Conservation (phyloP, 2,113 vertebrate genomes). For the Pseudorhombus dupliciocellatus region DNA sequence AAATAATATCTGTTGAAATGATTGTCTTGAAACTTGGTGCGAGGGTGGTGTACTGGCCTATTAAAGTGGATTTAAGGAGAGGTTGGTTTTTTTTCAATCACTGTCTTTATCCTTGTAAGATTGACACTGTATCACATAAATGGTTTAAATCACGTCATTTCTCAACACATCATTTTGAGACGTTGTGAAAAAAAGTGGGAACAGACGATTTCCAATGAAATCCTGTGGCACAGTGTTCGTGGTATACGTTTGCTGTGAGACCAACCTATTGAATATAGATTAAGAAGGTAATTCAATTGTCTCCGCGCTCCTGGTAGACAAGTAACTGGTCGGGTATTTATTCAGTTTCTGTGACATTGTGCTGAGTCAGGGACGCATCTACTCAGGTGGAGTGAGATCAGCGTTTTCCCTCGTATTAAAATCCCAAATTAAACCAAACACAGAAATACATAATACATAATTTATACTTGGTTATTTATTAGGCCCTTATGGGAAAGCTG, state of each 20-base stretch:
- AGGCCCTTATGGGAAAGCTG: too few relatives aligned
- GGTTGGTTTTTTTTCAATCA: too few relatives aligned
- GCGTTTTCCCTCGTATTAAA: background rate
- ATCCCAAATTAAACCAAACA: too few relatives aligned
- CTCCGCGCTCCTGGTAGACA: background rate
- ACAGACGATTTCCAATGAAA: too few relatives aligned
- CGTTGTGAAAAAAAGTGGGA: background rate
- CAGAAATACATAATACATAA: too few relatives aligned
- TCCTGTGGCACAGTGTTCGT: background rate
- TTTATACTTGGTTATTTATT: too few relatives aligned
- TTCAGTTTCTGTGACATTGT: conserved; percentile 19
- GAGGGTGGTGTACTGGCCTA: too few relatives aligned
- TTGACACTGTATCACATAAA: too few relatives aligned
- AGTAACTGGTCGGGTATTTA: conserved; percentile 8
- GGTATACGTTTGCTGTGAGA: background rate
- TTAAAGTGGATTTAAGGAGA: too few relatives aligned
- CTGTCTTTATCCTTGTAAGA: too few relatives aligned
- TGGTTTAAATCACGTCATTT: too few relatives aligned
- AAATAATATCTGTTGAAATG: background rate
- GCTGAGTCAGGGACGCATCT: conserved; percentile 41
- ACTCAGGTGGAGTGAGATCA: conserved; percentile 32
- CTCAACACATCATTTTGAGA: too few relatives aligned
- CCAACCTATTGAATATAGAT: background rate
- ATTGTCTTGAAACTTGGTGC: background rate
- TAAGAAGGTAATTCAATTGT: background rate